phyloP scores from a whole-genome alignment of 2,888 invertebrate genomes.

The Caenorhabditis sp. region DNA sequence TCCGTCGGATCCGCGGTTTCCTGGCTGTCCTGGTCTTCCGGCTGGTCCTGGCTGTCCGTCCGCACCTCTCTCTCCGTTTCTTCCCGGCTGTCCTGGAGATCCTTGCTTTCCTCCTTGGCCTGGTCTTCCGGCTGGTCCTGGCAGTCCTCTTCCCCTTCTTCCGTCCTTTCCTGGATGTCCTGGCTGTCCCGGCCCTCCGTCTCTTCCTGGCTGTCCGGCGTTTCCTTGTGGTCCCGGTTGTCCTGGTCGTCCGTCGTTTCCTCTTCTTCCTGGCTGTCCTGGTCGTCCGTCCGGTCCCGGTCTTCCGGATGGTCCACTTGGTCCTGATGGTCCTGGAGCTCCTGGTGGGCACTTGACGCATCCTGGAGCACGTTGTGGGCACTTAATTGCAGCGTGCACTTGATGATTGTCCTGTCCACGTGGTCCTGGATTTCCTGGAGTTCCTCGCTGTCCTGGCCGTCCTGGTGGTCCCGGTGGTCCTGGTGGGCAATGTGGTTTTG shows the following conservation, averaged over 20 bases:
- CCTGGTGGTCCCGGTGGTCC: conserved; percentile 71
- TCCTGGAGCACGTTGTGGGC: conserved; percentile 58
- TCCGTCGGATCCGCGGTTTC: conserved; percentile 59
- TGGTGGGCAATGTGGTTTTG: conserved; percentile 68
- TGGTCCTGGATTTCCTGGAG: conserved; percentile 63
- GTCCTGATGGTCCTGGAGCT: conserved; percentile 53
- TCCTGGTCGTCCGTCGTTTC: conserved; percentile 55
- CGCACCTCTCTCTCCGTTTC: conserved; percentile 60
- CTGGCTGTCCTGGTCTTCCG: conserved; percentile 56
- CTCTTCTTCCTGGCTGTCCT: conserved; percentile 53
- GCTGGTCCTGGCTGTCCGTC: conserved; percentile 57
- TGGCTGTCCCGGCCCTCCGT: conserved; percentile 55
- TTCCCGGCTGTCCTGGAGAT: conserved; percentile 55
- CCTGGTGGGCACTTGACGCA: conserved; percentile 67
- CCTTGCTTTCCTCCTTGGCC: conserved; percentile 49
- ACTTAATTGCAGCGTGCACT: conserved; percentile 64
- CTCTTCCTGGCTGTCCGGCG: conserved; percentile 58
- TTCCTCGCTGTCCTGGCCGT: conserved; percentile 65
- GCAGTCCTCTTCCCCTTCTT: conserved; percentile 50
- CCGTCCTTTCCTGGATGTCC: conserved; percentile 60
- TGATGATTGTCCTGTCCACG: conserved; percentile 65
- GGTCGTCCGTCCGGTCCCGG: conserved; percentile 67
- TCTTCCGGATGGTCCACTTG: conserved; percentile 58
- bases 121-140: conserved; percentile 40
- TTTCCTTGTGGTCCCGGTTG: conserved; percentile 57